These are phyloP conservation scores for Drosophila antonietae DNA, from an alignment of 2,888 invertebrate species.

Conservation along the genomic window DNA sequence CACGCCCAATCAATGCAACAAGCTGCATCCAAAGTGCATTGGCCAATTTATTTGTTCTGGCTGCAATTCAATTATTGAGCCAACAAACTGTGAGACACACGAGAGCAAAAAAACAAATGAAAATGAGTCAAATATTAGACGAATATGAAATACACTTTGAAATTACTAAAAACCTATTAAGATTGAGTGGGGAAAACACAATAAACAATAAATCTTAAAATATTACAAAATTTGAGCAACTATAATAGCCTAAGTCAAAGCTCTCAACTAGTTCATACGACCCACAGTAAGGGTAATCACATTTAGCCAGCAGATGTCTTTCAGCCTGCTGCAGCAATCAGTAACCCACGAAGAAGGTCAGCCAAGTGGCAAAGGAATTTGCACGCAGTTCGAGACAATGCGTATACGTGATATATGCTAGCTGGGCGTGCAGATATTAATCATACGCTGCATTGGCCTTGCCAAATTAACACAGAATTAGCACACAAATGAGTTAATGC, in stretches of 20 bases:
- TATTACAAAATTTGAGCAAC: background rate
- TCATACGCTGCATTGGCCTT: constrained; percentile 59
- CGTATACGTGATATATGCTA: constrained; percentile 52
- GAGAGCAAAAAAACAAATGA: constrained; percentile 15
- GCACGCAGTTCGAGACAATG: constrained; percentile 33
- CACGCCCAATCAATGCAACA: constrained; percentile 37
- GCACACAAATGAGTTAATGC: constrained; percentile 45
- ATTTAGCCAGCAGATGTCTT: constrained; percentile 20
- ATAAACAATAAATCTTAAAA: background rate
- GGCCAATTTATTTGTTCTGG: constrained; percentile 49
- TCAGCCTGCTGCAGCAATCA: constrained; percentile 4
- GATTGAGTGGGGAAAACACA: background rate
- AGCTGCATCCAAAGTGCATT: constrained; percentile 32
- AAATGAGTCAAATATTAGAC: background rate
- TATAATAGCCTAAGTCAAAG: background rate
- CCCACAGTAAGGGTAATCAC: background rate
- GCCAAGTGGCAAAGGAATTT: constrained; percentile 69
- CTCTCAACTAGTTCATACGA: background rate
- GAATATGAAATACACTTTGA: background rate
- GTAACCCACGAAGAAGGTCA: constrained; percentile 62
- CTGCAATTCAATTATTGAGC: constrained; percentile 40
- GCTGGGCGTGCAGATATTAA: constrained; percentile 36
- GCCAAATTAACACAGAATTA: constrained; percentile 64
- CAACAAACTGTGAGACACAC: constrained; percentile 26
- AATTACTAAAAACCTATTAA: background rate